Evolutionary conservation across 1,140 invertebrate species (phyloP), one percentile per base, ranked within the genome.

Genomic region (Drosophila prosaltans): DNA sequence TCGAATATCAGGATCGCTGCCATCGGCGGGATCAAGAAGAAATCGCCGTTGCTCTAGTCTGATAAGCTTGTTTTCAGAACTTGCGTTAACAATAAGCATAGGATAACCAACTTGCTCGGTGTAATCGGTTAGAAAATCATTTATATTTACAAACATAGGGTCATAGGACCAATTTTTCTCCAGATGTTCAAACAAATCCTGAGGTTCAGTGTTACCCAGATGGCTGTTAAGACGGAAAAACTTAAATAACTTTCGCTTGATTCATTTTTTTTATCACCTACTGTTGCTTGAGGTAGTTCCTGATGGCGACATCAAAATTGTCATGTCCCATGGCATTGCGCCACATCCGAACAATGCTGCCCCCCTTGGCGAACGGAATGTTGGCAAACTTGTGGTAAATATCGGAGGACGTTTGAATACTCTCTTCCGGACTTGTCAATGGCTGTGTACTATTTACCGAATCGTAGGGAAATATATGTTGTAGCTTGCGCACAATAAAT

Each of bases 81-180:
- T 43, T 5, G 21, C 8, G 1, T 91, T 92, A 2, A 97, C 95
- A 1, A 93, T 94, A 0, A 98, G 88, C 0, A 98, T 93, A 0
- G 98, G 98, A 86, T 95, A 98, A 1, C 98, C 98, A 95, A 97
- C 98, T 93, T 99, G 97, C 24, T 94, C 93, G 0, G 96, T 98
- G 96, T 97, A 99, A 0, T 97, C 98, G 60, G 97, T 24, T 7
- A 85, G 77, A 40, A 91, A 89, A 5, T 88, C 21, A 10, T 69
- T 63, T 24, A 86, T 48, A 64, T 86, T 30, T 1, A 89, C 70
- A 8, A 45, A 3, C 5, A 9, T 24, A 21, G 64, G 67, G 2
- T 26, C 24, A 0, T 0, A 0, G 16, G 84, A 69, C 83, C 83
- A 89, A 10, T 86, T n/a, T 0, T 58, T 10, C 24, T 65, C 69